phyloP scores from a whole-genome alignment of 2,888 invertebrate genomes.

The Scotopteryx bipunctaria region DNA sequence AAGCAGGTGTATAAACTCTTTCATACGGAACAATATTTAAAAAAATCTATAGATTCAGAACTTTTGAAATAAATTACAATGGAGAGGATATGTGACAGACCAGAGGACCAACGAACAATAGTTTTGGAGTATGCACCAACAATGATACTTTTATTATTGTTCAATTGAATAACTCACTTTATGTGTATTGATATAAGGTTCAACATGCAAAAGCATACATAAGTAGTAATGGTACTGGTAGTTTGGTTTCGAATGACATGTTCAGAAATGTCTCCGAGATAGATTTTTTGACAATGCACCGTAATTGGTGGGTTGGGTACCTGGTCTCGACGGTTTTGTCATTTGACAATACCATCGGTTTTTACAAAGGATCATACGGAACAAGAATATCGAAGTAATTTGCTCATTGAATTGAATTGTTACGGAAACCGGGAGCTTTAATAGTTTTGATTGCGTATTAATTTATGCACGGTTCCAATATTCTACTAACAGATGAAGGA shows the following conservation, averaged over 20 bases:
- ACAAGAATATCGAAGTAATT: slow-evolving; percentile 72
- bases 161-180: slow-evolving; percentile 7
- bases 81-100: slow-evolving; percentile 80
- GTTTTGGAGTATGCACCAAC: slow-evolving; percentile 62
- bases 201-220: slow-evolving; percentile 37
- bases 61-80: slow-evolving; percentile 76
- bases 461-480: slow-evolving; percentile 7
- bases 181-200: slow-evolving; percentile 34
- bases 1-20: slow-evolving; percentile 76
- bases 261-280: slow-evolving; percentile 79
- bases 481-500: background rate
- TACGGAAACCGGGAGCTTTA: slow-evolving; percentile 52
- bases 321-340: slow-evolving; percentile 77
- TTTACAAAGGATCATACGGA: slow-evolving; percentile 62
- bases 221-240: slow-evolving; percentile 15
- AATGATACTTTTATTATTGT: slow-evolving; percentile 36
- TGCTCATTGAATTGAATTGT: slow-evolving; percentile 59
- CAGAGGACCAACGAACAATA: slow-evolving; percentile 74
- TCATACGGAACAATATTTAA: slow-evolving; percentile 55
- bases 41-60: slow-evolving; percentile 61
- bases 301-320: slow-evolving; percentile 84
- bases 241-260: slow-evolving; percentile 69
- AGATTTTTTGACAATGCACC: slow-evolving; percentile 70
- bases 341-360: slow-evolving; percentile 68
- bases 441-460: slow-evolving; percentile 42